phyloP scores from a whole-genome alignment of 2,888 invertebrate genomes.

The Plagodis pulveraria region DNA sequence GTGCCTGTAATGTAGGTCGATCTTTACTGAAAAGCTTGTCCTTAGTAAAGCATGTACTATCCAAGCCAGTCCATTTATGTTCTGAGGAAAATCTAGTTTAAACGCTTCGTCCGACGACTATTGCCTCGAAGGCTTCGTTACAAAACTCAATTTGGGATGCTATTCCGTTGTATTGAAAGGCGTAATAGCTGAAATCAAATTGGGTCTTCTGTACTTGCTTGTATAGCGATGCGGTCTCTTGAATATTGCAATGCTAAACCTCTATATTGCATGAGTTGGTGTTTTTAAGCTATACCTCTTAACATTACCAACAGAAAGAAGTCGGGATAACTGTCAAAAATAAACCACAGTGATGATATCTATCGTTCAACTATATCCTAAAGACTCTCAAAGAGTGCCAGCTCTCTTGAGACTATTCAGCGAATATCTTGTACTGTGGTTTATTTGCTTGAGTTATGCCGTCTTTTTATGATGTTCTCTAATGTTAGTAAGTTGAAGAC shows the following conservation, averaged over 20 bases:
- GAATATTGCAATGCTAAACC: neutral
- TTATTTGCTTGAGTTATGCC: too few relatives aligned
- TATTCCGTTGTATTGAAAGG: slow-evolving; percentile 51
- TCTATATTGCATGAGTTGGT: neutral
- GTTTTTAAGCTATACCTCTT: neutral
- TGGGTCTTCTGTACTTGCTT: slow-evolving; percentile 26
- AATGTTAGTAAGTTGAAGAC: neutral
- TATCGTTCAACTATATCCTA: too few relatives aligned
- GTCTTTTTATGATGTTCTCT: too few relatives aligned
- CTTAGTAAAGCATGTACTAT: slow-evolving; percentile 28
- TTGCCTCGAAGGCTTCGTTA: slow-evolving; percentile 53
- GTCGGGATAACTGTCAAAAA: too few relatives aligned
- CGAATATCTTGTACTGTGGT: too few relatives aligned
- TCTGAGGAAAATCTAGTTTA: slow-evolving; percentile 49
- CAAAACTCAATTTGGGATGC: slow-evolving; percentile 58
- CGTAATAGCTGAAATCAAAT: slow-evolving; percentile 53
- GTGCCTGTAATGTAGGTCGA: neutral
- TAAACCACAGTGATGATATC: too few relatives aligned
- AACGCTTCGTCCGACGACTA: slow-evolving; percentile 39
- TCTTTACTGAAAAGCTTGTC: neutral
- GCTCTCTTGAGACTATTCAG: too few relatives aligned
- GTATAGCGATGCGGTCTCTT: slow-evolving; percentile 12
- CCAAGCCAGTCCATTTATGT: slow-evolving; percentile 40
- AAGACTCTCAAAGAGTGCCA: too few relatives aligned
- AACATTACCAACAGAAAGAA: too few relatives aligned